Base-by-base conservation (phyloP, 2,888 invertebrate species). In the Polia nebulosa region DNA sequence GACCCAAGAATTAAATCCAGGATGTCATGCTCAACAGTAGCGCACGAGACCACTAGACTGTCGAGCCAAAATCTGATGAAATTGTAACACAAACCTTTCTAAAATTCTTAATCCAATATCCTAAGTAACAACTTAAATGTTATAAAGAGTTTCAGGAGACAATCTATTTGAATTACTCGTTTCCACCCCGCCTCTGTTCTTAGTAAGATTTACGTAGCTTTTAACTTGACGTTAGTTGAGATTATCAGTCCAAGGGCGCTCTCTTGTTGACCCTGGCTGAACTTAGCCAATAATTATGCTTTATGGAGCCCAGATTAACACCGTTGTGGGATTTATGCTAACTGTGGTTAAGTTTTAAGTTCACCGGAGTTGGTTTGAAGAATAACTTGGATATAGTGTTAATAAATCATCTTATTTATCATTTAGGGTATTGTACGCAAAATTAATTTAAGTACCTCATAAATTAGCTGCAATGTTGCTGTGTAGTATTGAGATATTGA, bases 161-260 rank as follows among this genome's bases (percentile, higher is more conserved):
- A 56, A 62, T 69, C 41, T 56, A 64, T 59, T 79, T 45, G 45
- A 79, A 51, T 66, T 60, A 72, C 51, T 27, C 73, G 32, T 61
- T 83, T 88, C 88, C 61, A 82, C 44, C 20, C 32, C 22, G 65
- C 44, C 68, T 47, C 56, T 81, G 81, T 85, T 81, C 81, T 53
- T 62, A 61, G 79, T 71, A 86, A 90, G 91, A 91, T 92, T 91
- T 89, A 90, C 90, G 86, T 80, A 84, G 90, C 88, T 89, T 90
- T 91, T 90, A 90, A 90, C 86, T 88, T 87, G 90, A 90, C 90
- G 87, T 82, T 87, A 85, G 88, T 85, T 85, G 80, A 89, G 90
- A 91, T 92, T 91, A 92, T 90, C 87, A 86, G 88, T 87, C 88
- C 86, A 84, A 87, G 88, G 86, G 87, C 85, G 82, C 78, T 80